These are phyloP conservation scores for Diabrotica balteata DNA, from an alignment of 2,888 invertebrate species.

Conservation along the genomic window DNA sequence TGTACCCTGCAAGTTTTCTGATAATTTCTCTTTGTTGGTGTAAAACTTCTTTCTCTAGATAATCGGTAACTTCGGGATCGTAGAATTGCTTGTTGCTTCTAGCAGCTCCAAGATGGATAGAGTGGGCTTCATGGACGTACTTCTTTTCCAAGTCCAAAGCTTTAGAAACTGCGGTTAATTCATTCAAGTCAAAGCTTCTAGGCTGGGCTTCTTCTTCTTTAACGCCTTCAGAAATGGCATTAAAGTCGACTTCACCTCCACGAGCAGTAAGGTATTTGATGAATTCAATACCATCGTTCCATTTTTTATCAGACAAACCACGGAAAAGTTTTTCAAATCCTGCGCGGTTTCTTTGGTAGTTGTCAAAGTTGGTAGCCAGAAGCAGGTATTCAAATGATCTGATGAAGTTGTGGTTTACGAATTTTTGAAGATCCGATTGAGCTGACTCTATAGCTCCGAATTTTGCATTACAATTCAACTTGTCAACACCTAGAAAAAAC, in stretches of 20 bases:
- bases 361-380: conserved; percentile 78
- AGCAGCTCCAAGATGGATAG: conserved; percentile 71
- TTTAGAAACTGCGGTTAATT: conserved; percentile 75
- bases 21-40: conserved; percentile 72
- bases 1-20: conserved; percentile 76
- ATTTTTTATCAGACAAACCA: conserved; percentile 75
- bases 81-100: conserved; percentile 65
- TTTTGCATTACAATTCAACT: conserved; percentile 67
- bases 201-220: conserved; percentile 54
- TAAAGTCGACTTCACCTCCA: conserved; percentile 70
- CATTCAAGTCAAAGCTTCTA: conserved; percentile 65
- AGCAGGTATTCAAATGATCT: conserved; percentile 80
- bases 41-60: conserved; percentile 79
- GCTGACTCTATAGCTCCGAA: conserved; percentile 69
- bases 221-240: conserved; percentile 52
- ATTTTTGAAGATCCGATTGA: conserved; percentile 62
- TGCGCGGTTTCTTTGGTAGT: conserved; percentile 76
- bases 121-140: conserved; percentile 71
- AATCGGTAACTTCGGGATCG: conserved; percentile 77
- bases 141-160: conserved; percentile 80
- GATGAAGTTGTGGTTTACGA: conserved; percentile 71
- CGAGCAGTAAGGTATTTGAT: conserved; percentile 80
- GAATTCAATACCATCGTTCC: conserved; percentile 76
- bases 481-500: conserved; percentile 36
- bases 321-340: conserved; percentile 80